Evolutionary conservation across 2,888 invertebrate genomes (phyloP).

Genomic region (Asteroscopus sphinx): DNA sequence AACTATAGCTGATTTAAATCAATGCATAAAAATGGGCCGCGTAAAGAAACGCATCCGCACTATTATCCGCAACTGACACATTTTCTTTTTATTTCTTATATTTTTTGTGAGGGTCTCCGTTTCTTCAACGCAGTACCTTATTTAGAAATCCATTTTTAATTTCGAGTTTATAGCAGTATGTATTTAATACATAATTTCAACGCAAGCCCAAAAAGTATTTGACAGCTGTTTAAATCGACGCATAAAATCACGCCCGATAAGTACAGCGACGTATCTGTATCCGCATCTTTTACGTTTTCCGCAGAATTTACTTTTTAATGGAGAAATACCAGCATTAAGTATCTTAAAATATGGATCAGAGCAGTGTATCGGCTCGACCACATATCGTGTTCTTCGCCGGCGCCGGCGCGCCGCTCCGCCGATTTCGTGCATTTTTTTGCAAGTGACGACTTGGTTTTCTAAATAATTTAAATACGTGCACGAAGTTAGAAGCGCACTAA

Average conservation of each 20-base stretch:
- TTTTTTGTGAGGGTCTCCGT: no score
- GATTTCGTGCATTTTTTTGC: conserved; percentile 87
- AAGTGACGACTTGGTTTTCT: conserved; percentile 86
- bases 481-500: conserved; percentile 76
- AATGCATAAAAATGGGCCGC: neutral
- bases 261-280: conserved; percentile 27
- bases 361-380: conserved; percentile 46
- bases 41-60: no score
- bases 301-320: conserved; percentile 25
- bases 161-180: neutral
- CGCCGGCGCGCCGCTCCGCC: conserved; percentile 78
- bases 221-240: conserved; percentile 19
- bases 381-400: conserved; percentile 66
- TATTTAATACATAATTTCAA: neutral
- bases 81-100: no score
- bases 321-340: conserved; percentile 32
- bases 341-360: conserved; percentile 52
- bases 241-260: conserved; percentile 18
- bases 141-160: no score
- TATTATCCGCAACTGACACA: no score
- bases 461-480: conserved; percentile 89
- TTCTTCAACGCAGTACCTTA: no score
- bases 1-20: neutral
- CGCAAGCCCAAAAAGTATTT: neutral
- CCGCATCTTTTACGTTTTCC: conserved; percentile 24